These are phyloP conservation scores for Heliconius himera DNA, from an alignment of 1,140 invertebrate genomes.

Conservation along the genomic window DNA sequence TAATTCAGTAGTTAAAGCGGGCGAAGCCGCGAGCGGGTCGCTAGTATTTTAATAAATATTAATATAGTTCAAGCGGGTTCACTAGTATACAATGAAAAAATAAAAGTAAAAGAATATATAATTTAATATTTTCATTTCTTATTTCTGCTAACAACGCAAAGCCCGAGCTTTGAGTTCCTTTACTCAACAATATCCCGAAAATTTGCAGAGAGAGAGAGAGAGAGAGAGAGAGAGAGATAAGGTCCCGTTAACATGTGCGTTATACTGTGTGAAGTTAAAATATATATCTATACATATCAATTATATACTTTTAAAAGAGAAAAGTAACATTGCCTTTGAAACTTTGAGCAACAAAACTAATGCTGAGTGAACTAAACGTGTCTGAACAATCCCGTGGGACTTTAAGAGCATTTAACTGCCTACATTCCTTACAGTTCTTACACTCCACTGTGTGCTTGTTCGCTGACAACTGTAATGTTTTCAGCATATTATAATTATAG, in stretches of 20 bases:
- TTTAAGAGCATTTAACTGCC: slow-evolving; percentile 56
- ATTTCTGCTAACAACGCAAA: too few relatives aligned
- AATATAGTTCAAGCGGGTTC: too few relatives aligned
- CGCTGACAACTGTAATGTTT: slow-evolving; percentile 10
- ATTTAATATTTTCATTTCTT: too few relatives aligned
- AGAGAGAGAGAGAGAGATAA: too few relatives aligned
- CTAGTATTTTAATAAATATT: too few relatives aligned
- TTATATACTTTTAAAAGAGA: slow-evolving; percentile 40
- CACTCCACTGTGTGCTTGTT: neutral
- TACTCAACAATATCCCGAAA: neutral
- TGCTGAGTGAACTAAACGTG: slow-evolving; percentile 67
- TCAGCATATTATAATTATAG: neutral
- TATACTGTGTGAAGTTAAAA: neutral
- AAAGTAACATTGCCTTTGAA: slow-evolving; percentile 67
- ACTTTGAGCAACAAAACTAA: slow-evolving; percentile 51
- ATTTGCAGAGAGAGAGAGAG: too few relatives aligned
- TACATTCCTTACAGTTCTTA: slow-evolving; percentile 25
- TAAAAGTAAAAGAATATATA: too few relatives aligned
- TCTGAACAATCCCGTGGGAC: slow-evolving; percentile 56
- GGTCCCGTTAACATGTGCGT: too few relatives aligned
- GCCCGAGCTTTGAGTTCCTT: too few relatives aligned
- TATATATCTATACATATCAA: neutral
- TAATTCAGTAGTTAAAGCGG: too few relatives aligned
- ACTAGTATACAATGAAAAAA: too few relatives aligned
- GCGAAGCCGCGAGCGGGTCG: too few relatives aligned